Evolutionary conservation across 2,797 vertebrate species (phyloP).

Genomic region (Cossypha niveicapilla): DNA sequence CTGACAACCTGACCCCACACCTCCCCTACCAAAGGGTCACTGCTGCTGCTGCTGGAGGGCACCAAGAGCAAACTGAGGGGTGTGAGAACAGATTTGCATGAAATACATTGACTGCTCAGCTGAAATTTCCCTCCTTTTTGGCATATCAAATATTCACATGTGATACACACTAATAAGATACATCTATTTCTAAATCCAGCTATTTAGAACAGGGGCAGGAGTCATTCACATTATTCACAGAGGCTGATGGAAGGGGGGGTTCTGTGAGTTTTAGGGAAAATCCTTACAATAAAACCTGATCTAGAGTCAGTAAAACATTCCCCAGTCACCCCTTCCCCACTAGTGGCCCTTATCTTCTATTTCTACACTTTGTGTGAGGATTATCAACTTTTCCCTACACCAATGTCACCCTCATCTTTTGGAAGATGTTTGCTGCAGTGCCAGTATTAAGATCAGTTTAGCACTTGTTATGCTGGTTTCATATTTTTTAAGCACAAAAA

Average conservation of each 20-base stretch:
- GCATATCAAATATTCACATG: background rate
- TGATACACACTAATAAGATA: background rate
- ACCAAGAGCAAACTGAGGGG: background rate
- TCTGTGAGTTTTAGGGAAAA: background rate
- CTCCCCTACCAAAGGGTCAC: background rate
- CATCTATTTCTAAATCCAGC: background rate
- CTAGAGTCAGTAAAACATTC: background rate
- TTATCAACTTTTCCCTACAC: background rate
- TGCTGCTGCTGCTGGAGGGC: background rate
- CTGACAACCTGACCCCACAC: background rate
- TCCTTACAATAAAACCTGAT: background rate
- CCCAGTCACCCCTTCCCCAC: background rate
- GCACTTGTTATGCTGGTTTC: background rate
- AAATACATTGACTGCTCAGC: background rate
- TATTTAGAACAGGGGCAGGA: background rate
- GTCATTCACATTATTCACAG: fast-evolving
- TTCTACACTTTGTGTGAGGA: background rate
- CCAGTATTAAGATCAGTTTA: background rate
- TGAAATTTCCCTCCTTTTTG: background rate
- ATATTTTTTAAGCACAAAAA: background rate
- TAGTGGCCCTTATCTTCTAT: background rate
- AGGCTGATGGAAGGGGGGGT: fast-evolving
- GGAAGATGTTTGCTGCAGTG: background rate
- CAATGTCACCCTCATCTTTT: background rate
- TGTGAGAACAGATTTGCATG: background rate